These are phyloP conservation scores for Syngnathoides biaculeatus DNA, from an alignment of 2,113 vertebrate genomes.

Conservation along the genomic window DNA sequence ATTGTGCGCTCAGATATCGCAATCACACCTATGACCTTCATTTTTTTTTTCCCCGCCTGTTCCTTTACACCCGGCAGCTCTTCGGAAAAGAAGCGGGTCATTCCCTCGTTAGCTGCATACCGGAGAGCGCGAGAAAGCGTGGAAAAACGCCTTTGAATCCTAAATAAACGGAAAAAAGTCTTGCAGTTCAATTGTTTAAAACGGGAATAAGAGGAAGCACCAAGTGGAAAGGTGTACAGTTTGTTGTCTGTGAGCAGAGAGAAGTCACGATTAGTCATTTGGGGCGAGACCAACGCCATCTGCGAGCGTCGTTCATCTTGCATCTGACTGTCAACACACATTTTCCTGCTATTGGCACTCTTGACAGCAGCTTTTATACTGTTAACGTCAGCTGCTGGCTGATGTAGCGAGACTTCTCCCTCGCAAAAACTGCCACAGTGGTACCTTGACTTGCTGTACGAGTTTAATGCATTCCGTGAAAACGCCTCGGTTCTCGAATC, in stretches of 20 bases:
- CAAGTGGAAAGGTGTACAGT: background rate
- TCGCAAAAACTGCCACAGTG: no score
- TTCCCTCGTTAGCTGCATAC: conserved; percentile 1
- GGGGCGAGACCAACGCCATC: background rate
- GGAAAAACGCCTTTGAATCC: background rate
- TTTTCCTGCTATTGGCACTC: background rate
- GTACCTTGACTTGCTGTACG: no score
- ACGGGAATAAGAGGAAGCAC: background rate
- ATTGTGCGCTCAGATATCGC: background rate
- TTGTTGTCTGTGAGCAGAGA: background rate
- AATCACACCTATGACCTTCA: conserved; percentile 1
- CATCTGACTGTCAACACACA: background rate
- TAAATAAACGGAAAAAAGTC: background rate
- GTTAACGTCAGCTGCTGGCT: background rate
- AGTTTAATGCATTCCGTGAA: no score
- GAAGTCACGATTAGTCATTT: background rate
- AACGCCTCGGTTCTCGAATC: no score
- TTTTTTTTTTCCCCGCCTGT: background rate
- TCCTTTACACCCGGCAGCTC: background rate
- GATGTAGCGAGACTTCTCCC: no score
- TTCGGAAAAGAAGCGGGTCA: background rate
- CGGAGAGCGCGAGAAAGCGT: background rate
- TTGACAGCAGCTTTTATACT: background rate
- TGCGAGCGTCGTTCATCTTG: background rate
- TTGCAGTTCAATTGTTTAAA: no score